phyloP scores from a whole-genome alignment of 35 echinoderm and acorn worm genomes.

The Chiridota heheva region DNA sequence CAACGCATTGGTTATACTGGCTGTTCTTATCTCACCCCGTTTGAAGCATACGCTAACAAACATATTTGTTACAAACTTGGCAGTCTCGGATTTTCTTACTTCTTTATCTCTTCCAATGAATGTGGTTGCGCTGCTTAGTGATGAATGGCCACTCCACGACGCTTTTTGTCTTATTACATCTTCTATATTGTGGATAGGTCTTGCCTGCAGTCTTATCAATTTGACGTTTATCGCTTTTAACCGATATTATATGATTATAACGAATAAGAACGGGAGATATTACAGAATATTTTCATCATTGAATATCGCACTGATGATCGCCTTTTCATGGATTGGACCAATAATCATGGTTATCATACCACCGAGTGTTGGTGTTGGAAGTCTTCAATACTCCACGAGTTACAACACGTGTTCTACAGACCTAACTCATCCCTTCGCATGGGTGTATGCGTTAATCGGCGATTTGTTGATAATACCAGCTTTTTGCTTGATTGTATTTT shows the following conservation, averaged over 20 bases:
- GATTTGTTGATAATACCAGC: conserved; percentile 13
- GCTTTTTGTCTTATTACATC: conserved; percentile 36
- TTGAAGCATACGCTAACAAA: conserved; percentile 16
- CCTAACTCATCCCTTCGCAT: conserved; percentile 37
- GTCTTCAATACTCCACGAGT: conserved; percentile 34
- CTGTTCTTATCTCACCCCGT: neutral
- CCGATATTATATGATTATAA: conserved; percentile 48
- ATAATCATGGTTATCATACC: conserved; percentile 41
- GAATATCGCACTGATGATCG: conserved; percentile 32
- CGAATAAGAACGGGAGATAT: neutral
- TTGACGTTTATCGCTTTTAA: conserved; percentile 70
- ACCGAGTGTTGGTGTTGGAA: conserved; percentile 23
- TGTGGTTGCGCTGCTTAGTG: conserved; percentile 2
- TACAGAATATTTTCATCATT: neutral
- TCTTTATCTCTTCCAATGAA: conserved; percentile 3
- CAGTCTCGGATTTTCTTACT: conserved; percentile 7
- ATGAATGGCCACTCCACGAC: conserved; percentile 58
- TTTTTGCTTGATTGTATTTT: conserved; percentile 35
- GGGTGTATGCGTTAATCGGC: conserved; percentile 12
- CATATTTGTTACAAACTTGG: conserved; percentile 30
- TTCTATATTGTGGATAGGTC: conserved; percentile 5
- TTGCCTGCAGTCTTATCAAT: conserved; percentile 59
- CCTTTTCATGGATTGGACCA: conserved; percentile 40
- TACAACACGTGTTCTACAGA: conserved; percentile 53
- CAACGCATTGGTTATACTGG: too few relatives aligned